Evolutionary conservation across 2,888 invertebrate species (phyloP), one percentile per base, ranked within the genome.

Genomic region (Cyaniris semiargus): DNA sequence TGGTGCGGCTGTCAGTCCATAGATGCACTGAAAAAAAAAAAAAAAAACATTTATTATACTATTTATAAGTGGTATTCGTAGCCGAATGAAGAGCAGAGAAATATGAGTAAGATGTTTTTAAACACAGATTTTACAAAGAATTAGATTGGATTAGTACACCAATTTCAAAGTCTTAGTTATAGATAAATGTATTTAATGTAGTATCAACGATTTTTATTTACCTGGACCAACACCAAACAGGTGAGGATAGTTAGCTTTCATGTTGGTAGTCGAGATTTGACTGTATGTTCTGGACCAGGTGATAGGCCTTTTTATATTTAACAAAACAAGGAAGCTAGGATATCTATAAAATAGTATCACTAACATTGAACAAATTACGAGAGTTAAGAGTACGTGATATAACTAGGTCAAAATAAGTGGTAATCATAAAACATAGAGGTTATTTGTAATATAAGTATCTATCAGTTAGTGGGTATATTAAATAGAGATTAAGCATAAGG

Each of bases 1-100:
- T 44, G 48, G 72, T 13, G 44, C 44, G 13, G 48, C 72, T 18
- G 48, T 44, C 72, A 72, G 38, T 72, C 72, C 44, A 21, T 72
- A 23, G 21, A 44, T 44, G 72, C 34, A 44, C 72, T 72, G 23
- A 21, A 72, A 38, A 21, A 8, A 71, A 44, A n/a, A n/a, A n/a
- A n/a, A n/a, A n/a, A n/a, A n/a, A n/a, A 44, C 34, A 34, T 34
- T 34, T 34, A 34, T 34, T 34, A 34, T 34, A 34, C 34, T 21
- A 21, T 21, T 8, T 21, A 8, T 21, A 21, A 1, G 21, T 58
- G n/a, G 6, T 8, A 21, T n/a, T 53, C 0, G 1, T 18, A 18
- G n/a, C 6, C 6, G 18, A 56, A 56, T 6, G 6, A 48, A 48
- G 18, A 48, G 48, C 15, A 56, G n/a, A 56, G n/a, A 56, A 56